A percentile compares a stretch with the other conserved stretches of the same genome.
Conservation (phyloP, 2,888 invertebrate genomes). For the Laspeyria flexula region DNA sequence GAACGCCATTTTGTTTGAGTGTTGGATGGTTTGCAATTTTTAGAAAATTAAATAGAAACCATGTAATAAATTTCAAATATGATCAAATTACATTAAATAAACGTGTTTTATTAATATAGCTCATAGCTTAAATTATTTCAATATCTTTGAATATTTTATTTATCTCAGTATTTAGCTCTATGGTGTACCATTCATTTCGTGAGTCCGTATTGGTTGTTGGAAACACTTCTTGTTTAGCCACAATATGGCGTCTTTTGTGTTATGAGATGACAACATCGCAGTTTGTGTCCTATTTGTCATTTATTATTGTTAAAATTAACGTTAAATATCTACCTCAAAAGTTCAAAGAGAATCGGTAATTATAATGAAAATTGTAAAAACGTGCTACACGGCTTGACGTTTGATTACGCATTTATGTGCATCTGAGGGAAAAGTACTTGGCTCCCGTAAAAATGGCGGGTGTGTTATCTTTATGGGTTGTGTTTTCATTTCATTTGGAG, state of each 20-base stretch:
- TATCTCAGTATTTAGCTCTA: too few relatives aligned
- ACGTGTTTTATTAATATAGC: too few relatives aligned
- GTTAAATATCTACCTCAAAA: slow-evolving; percentile 72
- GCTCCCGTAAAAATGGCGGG: slow-evolving; percentile 85
- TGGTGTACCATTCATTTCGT: slow-evolving; percentile 34
- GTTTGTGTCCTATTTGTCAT: slow-evolving; percentile 81
- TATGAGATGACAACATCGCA: slow-evolving; percentile 86
- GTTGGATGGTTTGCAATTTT: background rate
- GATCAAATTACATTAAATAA: too few relatives aligned
- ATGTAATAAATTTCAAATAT: background rate
- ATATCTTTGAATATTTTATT: too few relatives aligned
- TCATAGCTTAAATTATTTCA: too few relatives aligned
- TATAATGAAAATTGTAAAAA: slow-evolving; percentile 59
- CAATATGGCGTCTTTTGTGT: slow-evolving; percentile 85
- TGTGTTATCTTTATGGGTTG: slow-evolving; percentile 83
- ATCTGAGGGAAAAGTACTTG: slow-evolving; percentile 74
- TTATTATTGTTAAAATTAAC: slow-evolving; percentile 62
- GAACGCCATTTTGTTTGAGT: background rate
- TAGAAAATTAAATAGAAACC: too few relatives aligned
- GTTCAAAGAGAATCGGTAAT: slow-evolving; percentile 69
- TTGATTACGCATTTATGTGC: slow-evolving; percentile 59
- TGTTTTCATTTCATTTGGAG: slow-evolving; percentile 77
- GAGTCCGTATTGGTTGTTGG: slow-evolving; percentile 32
- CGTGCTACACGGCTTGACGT: slow-evolving; percentile 49
- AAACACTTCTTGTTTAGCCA: slow-evolving; percentile 66